phyloP scores from a whole-genome alignment of 2,888 invertebrate species.

The Agonum fuliginosum region DNA sequence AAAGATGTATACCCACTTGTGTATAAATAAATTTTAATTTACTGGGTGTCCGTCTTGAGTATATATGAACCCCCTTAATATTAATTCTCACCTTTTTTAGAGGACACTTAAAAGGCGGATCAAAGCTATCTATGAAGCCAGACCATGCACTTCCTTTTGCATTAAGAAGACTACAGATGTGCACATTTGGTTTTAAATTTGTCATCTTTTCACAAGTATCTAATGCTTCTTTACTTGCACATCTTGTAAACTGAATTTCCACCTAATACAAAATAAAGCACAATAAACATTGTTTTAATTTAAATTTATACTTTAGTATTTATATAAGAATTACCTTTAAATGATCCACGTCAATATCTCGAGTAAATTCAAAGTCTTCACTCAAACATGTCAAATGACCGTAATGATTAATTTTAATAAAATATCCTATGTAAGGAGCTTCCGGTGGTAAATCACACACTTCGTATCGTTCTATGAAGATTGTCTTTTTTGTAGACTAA shows the following conservation, averaged over 20 bases:
- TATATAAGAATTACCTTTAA: too few species aligned
- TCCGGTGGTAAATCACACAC: background rate
- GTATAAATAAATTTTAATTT: too few species aligned
- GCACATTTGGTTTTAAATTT: background rate
- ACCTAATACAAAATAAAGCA: background rate
- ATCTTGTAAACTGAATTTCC: background rate
- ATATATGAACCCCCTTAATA: too few species aligned
- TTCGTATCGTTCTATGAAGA: background rate
- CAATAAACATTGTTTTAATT: too few species aligned
- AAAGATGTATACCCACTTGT: too few species aligned
- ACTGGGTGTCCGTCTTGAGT: too few species aligned
- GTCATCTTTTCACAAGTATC: background rate
- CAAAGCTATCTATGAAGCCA: background rate
- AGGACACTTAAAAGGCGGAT: background rate
- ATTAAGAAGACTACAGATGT: background rate
- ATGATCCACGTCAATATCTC: too few species aligned
- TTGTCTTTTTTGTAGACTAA: background rate
- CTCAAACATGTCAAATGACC: background rate
- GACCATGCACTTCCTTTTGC: background rate
- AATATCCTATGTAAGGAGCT: background rate
- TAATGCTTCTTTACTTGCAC: background rate
- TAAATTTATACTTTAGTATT: too few species aligned
- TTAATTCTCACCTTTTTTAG: constrained; percentile 10
- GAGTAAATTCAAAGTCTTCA: background rate
- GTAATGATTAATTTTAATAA: background rate